Evolutionary conservation across 92 coral and sea anemone genomes (phyloP).

Genomic region (Heteractis magnifica): DNA sequence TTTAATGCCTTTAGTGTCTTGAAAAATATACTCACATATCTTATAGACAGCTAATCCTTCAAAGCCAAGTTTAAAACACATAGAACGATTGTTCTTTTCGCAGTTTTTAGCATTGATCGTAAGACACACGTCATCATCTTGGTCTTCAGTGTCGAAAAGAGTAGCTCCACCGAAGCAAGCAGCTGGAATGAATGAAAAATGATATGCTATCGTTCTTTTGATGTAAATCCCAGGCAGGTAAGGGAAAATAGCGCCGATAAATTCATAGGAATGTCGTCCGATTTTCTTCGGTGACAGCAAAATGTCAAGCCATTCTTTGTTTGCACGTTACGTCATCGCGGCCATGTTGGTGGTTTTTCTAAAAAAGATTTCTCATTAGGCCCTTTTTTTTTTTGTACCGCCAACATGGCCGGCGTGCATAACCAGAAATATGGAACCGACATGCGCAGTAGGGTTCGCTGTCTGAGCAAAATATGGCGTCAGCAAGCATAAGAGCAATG

Average conservation of each 20-base stretch:
- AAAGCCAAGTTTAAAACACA: neutral
- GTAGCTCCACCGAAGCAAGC: neutral
- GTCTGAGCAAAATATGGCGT: too few relatives aligned
- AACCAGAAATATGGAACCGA: too few relatives aligned
- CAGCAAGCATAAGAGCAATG: too few relatives aligned
- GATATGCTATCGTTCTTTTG: neutral
- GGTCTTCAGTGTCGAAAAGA: neutral
- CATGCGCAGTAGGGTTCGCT: too few relatives aligned
- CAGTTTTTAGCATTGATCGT: neutral
- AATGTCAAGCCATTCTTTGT: neutral
- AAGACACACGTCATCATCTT: neutral
- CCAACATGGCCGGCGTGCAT: too few relatives aligned
- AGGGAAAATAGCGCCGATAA: neutral
- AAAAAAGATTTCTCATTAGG: too few relatives aligned
- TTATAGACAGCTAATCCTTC: too few relatives aligned
- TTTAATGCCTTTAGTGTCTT: too few relatives aligned
- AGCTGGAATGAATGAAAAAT: neutral
- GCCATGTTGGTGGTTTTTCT: too few relatives aligned
- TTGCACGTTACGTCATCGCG: neutral
- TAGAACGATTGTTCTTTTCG: neutral
- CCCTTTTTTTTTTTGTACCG: too few relatives aligned
- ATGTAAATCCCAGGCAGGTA: neutral
- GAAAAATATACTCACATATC: too few relatives aligned
- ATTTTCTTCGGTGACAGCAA: neutral
- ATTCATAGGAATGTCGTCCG: neutral